phyloP scores from a whole-genome alignment of 2,888 invertebrate genomes.

The Brenthis daphne region DNA sequence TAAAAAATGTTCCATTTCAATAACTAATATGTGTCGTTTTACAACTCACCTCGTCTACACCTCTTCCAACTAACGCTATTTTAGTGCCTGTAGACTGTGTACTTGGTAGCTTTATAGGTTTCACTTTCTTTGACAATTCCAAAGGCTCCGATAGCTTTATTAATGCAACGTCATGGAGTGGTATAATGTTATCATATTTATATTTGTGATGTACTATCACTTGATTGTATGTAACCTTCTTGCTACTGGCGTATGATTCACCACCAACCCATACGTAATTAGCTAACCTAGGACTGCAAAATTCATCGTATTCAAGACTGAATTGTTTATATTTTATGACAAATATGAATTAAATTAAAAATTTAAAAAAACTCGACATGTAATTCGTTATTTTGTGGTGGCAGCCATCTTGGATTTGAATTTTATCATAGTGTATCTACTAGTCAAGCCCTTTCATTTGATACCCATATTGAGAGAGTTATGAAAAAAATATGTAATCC shows the following conservation, averaged over 20 bases:
- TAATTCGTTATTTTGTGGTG: too few species aligned
- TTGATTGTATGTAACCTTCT: slow-evolving; percentile 32
- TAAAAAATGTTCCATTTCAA: too few species aligned
- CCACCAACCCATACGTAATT: slow-evolving; percentile 39
- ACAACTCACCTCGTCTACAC: slow-evolving; percentile 38
- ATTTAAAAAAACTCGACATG: too few species aligned
- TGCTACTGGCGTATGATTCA: slow-evolving; percentile 33
- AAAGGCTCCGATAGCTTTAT: slow-evolving; percentile 32
- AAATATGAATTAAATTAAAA: too few species aligned
- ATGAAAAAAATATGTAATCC: too few species aligned
- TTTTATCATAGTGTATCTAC: too few species aligned
- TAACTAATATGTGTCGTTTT: too few species aligned
- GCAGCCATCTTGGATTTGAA: too few species aligned
- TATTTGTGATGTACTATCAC: slow-evolving; percentile 39
- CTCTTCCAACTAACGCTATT: slow-evolving; percentile 34
- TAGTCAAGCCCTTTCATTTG: too few species aligned
- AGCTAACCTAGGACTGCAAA: slow-evolving; percentile 14
- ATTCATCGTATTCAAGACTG: too few species aligned
- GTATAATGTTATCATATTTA: slow-evolving; percentile 9
- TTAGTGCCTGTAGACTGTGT: not conserved
- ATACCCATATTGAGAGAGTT: too few species aligned
- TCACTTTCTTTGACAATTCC: slow-evolving; percentile 34
- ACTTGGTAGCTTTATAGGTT: slow-evolving; percentile 34
- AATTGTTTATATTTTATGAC: too few species aligned
- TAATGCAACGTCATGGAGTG: slow-evolving; percentile 39